These are phyloP conservation scores for Amphibalanus amphitrite DNA, from an alignment of 1,140 invertebrate species.

Conservation along the genomic window DNA sequence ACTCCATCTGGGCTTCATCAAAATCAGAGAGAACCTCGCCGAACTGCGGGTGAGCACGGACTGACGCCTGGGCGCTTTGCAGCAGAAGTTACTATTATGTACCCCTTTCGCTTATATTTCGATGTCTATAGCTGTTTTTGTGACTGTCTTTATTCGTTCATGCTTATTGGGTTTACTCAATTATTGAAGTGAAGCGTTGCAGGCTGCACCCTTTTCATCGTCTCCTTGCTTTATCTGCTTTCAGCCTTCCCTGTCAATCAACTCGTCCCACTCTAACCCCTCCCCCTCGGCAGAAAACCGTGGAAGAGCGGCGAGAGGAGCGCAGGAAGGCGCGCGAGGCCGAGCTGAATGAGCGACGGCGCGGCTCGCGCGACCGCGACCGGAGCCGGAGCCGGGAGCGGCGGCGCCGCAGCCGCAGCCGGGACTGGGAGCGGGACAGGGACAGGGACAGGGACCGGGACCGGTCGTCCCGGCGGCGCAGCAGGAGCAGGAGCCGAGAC, in stretches of 20 bases:
- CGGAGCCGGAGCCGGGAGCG: slow-evolving; percentile 11
- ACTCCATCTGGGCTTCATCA: slow-evolving; percentile 95
- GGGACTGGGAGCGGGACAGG: slow-evolving; percentile 16
- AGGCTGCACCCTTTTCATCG: too few species aligned
- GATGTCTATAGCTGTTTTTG: too few species aligned
- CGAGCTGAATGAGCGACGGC: slow-evolving; percentile 12
- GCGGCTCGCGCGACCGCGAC: slow-evolving; percentile 14
- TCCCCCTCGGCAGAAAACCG: slow-evolving; percentile 17
- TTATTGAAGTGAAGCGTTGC: too few species aligned
- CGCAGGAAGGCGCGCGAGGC: slow-evolving; percentile 17
- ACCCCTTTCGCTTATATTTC: too few species aligned
- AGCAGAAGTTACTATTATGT: too few species aligned
- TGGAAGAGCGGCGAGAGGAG: slow-evolving; percentile 20
- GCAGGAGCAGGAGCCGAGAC: slow-evolving; percentile 13
- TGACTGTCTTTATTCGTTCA: too few species aligned
- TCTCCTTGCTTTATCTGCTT: too few species aligned
- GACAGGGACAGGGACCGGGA: too few species aligned
- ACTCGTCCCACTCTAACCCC: not conserved
- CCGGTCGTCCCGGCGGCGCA: slow-evolving; percentile 13
- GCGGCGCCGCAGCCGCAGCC: slow-evolving; percentile 6
- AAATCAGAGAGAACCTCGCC: slow-evolving; percentile 87
- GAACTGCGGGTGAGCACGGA: too few species aligned
- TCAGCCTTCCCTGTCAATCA: too few species aligned
- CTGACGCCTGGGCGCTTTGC: too few species aligned
- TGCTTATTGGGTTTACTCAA: too few species aligned